Conservation (phyloP, 2,797 vertebrate species). For the Adrianichthys oophorus region DNA sequence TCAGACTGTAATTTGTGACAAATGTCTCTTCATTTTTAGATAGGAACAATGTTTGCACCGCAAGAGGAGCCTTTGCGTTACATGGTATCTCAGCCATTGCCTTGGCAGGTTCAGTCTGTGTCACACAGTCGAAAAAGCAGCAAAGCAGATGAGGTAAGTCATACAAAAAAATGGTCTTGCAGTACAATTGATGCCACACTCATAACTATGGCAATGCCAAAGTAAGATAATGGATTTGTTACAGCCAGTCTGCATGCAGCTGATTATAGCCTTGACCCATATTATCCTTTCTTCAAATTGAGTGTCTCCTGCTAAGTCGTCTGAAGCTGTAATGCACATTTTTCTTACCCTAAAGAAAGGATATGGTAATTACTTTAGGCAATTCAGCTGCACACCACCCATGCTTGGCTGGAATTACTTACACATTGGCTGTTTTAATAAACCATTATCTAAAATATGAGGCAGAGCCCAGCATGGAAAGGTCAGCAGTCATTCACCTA, state of each 20-base stretch:
- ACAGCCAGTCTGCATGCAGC: background rate
- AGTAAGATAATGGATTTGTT: background rate
- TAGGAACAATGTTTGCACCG: conserved; percentile 56
- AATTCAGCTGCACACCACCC: background rate
- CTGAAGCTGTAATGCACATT: background rate
- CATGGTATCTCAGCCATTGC: conserved; percentile 84
- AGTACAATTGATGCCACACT: background rate
- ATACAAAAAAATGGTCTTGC: background rate
- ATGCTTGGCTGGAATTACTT: background rate
- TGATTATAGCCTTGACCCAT: background rate
- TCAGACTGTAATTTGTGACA: background rate
- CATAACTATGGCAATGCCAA: background rate
- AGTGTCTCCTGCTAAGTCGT: background rate
- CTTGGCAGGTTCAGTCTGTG: conserved; percentile 87
- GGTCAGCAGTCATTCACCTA: conserved; percentile 23
- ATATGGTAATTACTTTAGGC: background rate
- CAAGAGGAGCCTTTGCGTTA: conserved; percentile 79
- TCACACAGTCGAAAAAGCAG: conserved; percentile 82
- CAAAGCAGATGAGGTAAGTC: conserved; percentile 80
- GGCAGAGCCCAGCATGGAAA: conserved; percentile 4
- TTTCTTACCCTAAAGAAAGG: background rate
- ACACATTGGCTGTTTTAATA: conserved; percentile 4
- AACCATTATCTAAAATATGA: conserved; percentile 7
- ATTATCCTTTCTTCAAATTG: background rate
- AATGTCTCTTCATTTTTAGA: conserved; percentile 47